phyloP scores from a whole-genome alignment of 2,113 vertebrate species.

The Galemys pyrenaicus region DNA sequence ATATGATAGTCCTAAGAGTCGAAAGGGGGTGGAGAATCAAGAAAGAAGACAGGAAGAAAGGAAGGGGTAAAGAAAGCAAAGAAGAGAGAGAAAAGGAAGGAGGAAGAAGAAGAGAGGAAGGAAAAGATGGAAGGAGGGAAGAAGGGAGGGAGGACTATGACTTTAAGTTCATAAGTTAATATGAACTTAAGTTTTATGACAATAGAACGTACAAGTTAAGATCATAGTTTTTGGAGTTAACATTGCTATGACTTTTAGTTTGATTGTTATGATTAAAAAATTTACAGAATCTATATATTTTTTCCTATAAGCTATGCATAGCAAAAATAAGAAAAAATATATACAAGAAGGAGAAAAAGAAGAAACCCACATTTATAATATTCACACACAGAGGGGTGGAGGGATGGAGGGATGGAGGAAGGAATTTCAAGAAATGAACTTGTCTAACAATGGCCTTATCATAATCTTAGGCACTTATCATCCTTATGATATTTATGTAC shows the following conservation, averaged over 20 bases:
- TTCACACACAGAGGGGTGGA: too few relatives aligned
- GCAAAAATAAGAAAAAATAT: too few relatives aligned
- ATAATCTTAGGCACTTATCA: background rate
- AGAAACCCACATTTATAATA: too few relatives aligned
- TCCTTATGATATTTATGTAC: background rate
- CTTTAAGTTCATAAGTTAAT: too few relatives aligned
- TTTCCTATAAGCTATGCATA: too few relatives aligned
- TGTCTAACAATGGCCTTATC: background rate
- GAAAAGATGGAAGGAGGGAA: background rate
- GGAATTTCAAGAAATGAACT: background rate
- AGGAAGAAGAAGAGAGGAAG: background rate
- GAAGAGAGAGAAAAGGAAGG: background rate
- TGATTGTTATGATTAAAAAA: too few relatives aligned
- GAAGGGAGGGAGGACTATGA: background rate
- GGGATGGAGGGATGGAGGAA: accelerated
- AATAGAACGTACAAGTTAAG: too few relatives aligned
- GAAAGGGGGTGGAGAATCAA: background rate
- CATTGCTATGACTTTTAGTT: too few relatives aligned
- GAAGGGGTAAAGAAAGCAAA: background rate
- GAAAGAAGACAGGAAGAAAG: background rate
- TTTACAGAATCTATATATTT: too few relatives aligned
- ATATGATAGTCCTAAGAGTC: accelerated
- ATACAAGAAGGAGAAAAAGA: too few relatives aligned
- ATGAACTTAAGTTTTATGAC: too few relatives aligned
- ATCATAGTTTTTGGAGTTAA: too few relatives aligned